phyloP scores from a whole-genome alignment of 2,797 vertebrate species.

The Coilia nasus region DNA sequence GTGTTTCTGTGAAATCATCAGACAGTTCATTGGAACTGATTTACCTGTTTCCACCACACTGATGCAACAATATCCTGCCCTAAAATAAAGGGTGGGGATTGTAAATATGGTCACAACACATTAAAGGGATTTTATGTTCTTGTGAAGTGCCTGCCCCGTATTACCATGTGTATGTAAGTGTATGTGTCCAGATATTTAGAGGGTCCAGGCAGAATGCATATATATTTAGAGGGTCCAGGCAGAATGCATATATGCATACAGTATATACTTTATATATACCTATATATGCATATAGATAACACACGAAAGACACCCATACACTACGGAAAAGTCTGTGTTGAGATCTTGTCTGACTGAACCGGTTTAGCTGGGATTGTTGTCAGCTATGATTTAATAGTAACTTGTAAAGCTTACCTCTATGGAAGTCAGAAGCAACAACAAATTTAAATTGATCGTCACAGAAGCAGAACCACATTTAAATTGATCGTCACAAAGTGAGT shows the following conservation, averaged over 20 bases:
- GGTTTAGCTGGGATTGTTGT: not conserved
- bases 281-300: no score
- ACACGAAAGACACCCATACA: not conserved
- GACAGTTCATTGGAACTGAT: slow-evolving; percentile 46
- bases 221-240: not conserved
- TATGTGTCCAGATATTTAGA: not conserved
- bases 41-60: slow-evolving; percentile 21
- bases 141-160: not conserved
- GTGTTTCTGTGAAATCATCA: slow-evolving; percentile 54
- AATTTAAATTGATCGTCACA: not conserved
- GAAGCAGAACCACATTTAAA: not conserved
- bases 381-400: not conserved
- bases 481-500: not conserved
- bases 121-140: not conserved
- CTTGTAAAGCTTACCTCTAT: not conserved
- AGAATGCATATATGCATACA: no score
- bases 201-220: not conserved
- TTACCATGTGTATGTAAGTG: not conserved
- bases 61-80: not conserved
- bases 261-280: no score
- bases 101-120: not conserved
- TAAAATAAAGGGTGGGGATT: not conserved
- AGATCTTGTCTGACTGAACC: not conserved
- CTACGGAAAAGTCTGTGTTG: not conserved
- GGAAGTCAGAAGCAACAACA: not conserved